Evolutionary conservation across 1,140 invertebrate genomes (phyloP).

Genomic region (Alviniconcha marisindica): DNA sequence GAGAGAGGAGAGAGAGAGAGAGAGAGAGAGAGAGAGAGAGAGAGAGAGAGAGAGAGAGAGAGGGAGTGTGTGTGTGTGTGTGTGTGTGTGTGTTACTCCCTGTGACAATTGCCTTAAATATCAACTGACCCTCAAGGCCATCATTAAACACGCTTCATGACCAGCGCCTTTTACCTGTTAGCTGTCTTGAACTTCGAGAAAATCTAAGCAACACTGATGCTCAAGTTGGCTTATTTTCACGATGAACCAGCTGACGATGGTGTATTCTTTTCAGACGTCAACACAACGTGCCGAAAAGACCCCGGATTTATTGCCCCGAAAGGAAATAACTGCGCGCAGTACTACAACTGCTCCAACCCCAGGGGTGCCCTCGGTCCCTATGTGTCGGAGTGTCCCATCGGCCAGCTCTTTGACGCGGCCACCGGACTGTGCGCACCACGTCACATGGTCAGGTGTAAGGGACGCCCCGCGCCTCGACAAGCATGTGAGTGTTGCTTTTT

Average conservation of each 20-base stretch:
- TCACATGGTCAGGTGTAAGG: conserved; percentile 29
- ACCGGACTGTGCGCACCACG: conserved; percentile 29
- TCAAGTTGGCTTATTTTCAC: too few species aligned
- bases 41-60: background rate
- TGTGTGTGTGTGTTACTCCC: too few species aligned
- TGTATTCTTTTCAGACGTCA: conserved; percentile 19
- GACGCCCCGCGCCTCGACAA: conserved; percentile 33
- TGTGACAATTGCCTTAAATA: too few species aligned
- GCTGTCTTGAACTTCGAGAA: too few species aligned
- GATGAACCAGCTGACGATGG: too few species aligned
- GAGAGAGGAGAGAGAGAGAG: background rate
- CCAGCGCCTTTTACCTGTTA: too few species aligned
- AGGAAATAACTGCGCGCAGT: conserved; percentile 59
- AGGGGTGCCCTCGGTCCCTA: conserved; percentile 32
- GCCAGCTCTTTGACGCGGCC: conserved; percentile 30
- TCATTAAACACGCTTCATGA: too few species aligned
- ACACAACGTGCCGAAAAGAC: conserved; percentile 24
- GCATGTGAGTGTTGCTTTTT: conserved; percentile 35
- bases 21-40: background rate
- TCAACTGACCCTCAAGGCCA: too few species aligned
- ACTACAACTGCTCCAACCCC: conserved; percentile 59
- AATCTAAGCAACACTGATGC: too few species aligned
- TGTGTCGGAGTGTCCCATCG: conserved; percentile 42
- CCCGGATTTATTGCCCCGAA: conserved; percentile 19
- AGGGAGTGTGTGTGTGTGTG: too few species aligned